Evolutionary conservation across 2,113 vertebrate genomes (phyloP).

Genomic region (Mellivora capensis): DNA sequence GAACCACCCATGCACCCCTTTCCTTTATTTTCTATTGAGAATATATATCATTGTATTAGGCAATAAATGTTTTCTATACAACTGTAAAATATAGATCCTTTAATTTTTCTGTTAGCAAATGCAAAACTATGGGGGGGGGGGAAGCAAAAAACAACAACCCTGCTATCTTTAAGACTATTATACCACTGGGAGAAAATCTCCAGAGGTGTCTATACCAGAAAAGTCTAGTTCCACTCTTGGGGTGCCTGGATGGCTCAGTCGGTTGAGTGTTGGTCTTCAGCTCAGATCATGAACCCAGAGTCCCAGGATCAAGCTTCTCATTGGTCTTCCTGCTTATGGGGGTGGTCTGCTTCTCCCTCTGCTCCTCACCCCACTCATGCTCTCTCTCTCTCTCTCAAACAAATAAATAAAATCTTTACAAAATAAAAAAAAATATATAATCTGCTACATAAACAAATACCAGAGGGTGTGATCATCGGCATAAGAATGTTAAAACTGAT

Average conservation of each 20-base stretch:
- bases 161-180: background rate
- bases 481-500: background rate
- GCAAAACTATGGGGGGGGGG: background rate
- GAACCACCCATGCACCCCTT: background rate
- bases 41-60: background rate
- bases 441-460: background rate
- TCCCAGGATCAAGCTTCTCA: too few relatives aligned
- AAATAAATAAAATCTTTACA: too few relatives aligned
- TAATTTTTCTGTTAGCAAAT: background rate
- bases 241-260: too few relatives aligned
- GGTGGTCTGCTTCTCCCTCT: too few relatives aligned
- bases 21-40: background rate
- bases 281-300: too few relatives aligned
- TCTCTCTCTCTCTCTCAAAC: too few relatives aligned
- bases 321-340: too few relatives aligned
- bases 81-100: background rate
- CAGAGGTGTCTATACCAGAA: background rate
- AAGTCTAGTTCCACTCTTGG: background rate
- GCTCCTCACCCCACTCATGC: too few relatives aligned
- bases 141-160: background rate
- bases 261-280: too few relatives aligned
- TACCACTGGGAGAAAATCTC: background rate
- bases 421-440: too few relatives aligned
- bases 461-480: background rate
- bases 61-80: background rate